Conservation (phyloP, 1,140 invertebrate genomes). For the Matsumurasca onukii region DNA sequence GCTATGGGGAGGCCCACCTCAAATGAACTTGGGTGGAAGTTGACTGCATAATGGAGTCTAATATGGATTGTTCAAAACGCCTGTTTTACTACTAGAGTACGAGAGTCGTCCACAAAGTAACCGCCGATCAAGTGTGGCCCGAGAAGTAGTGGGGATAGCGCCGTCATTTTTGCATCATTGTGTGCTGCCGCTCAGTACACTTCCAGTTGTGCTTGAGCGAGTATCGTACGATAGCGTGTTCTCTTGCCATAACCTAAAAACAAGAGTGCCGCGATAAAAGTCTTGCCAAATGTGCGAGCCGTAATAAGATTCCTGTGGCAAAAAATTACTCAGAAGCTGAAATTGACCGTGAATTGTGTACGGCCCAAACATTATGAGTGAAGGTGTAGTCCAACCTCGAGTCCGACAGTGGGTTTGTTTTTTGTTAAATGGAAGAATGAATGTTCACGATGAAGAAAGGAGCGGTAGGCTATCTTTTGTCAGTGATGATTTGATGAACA, state of each 20-base stretch:
- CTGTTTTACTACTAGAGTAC: no score
- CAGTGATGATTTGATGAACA: constrained; percentile 7
- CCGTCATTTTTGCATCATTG: background rate
- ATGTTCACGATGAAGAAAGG: background rate
- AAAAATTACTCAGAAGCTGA: background rate
- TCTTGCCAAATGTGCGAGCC: background rate
- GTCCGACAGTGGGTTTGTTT: background rate
- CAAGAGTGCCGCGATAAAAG: no score
- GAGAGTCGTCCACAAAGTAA: background rate
- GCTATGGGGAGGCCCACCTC: no score
- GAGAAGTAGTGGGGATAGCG: background rate
- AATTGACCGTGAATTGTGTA: background rate
- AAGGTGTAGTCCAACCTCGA: no score
- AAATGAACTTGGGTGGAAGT: no score
- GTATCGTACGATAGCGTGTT: background rate
- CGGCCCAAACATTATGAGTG: background rate
- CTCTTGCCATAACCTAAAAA: background rate
- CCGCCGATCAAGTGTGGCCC: background rate
- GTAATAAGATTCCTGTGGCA: background rate
- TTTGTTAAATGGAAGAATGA: background rate
- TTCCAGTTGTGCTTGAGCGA: background rate
- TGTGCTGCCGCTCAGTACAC: background rate
- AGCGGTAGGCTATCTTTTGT: constrained; percentile 1
- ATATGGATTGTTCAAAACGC: no score
- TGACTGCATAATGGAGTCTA: no score